Evolutionary conservation across 1,140 invertebrate genomes (phyloP), one percentile per base, ranked within the genome.

Genomic region (Neodiprion fabricii): DNA sequence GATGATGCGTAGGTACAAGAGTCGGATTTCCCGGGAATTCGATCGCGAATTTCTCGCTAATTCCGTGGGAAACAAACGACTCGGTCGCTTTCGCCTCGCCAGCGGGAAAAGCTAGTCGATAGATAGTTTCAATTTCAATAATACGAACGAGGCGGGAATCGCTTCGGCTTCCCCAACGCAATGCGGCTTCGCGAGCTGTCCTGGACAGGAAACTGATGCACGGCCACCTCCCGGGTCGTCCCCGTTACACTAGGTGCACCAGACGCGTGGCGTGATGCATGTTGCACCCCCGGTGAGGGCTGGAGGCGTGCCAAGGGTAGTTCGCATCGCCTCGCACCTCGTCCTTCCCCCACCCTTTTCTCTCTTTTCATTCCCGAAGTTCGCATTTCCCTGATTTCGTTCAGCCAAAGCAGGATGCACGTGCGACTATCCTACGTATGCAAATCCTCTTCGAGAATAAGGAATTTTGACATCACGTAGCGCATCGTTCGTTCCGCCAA

Each of bases 241-340:
- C 61, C 4, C 40, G 67, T 14, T 69, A 4, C 67, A 47, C 67
- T 69, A 21, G 67, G 67, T 69, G 67, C 67, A 69, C 67, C 67
- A 69, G 67, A 69, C 67, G 67, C 67, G 21, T 69, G 40, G 67
- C 21, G 67, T 69, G 67, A 69, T 69, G 67, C 67, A 69, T 69
- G 67, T 69, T 21, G 67, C 17, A 21, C 67, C 67, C 67, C 67
- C 11, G 4, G 11, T 7, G 67, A 69, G 67, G 67, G 67, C 40
- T 69, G 67, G 67, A 69, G 67, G 67, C 12, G 21, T 69, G 67
- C 67, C 67, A 69, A 69, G 67, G 67, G 67, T 69, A 7, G 23
- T 69, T 69, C 67, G 67, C 5, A 23, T 69, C 7, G 10, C 67
- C 67, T 23, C 12, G 23, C 11, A 61, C n/a, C 53, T 61, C 53